A percentile compares a stretch with the other conserved stretches of the same genome.
phyloP scores from a whole-genome alignment of 2,888 invertebrate genomes.

The Aphrophora alni region DNA sequence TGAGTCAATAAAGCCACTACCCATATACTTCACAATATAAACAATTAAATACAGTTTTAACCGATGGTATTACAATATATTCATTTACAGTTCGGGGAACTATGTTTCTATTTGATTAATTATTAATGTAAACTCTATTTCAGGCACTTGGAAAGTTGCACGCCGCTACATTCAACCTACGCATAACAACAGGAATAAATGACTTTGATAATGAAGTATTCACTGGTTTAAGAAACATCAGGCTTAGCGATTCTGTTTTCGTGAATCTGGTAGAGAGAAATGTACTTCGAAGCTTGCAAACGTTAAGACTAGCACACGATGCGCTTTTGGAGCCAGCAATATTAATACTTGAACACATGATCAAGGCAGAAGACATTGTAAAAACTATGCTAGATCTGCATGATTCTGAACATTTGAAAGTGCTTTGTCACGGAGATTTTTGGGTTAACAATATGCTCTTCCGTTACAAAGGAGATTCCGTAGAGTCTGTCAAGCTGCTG shows the following conservation, averaged over 20 bases:
- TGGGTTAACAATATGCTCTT: neutral
- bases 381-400: neutral
- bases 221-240: neutral
- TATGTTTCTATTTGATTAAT: too few species aligned
- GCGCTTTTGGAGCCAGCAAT: neutral
- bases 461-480: neutral
- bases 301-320: neutral
- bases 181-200: neutral
- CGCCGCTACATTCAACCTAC: neutral
- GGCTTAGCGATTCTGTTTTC: neutral
- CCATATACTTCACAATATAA: too few species aligned
- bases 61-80: too few species aligned
- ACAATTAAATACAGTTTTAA: too few species aligned
- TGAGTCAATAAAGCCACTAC: too few species aligned
- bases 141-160: neutral
- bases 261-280: neutral
- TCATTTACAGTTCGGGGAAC: too few species aligned
- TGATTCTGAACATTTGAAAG: neutral
- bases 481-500: too few species aligned
- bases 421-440: neutral
- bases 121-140: neutral
- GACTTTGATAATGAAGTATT: neutral
- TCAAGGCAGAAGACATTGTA: neutral
- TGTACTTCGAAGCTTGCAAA: neutral
- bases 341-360: neutral